phyloP scores from a whole-genome alignment of 2,797 vertebrate species.

The Melanotaenia maccullochi region DNA sequence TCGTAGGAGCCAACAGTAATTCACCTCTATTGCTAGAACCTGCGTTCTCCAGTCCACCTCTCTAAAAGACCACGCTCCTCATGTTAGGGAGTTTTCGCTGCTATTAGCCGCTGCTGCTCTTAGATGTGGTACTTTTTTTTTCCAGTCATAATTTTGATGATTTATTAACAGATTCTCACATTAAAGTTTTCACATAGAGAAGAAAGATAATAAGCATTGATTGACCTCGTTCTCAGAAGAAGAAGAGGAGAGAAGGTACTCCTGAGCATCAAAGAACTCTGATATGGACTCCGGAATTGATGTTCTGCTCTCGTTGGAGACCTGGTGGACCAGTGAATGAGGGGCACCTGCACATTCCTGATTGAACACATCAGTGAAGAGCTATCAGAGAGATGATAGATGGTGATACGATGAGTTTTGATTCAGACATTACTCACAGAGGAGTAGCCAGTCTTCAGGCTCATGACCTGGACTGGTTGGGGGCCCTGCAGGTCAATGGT shows the following conservation, averaged over 20 bases:
- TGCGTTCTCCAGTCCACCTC: too few relatives aligned
- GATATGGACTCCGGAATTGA: conserved; percentile 94
- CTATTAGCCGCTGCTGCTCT: neutral
- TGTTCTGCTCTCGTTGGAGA: conserved; percentile 90
- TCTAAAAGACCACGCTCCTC: too few relatives aligned
- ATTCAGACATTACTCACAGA: conserved; percentile 81
- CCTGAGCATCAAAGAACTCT: conserved; percentile 97
- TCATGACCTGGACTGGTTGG: conserved; percentile 85
- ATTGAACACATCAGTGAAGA: conserved; percentile 50
- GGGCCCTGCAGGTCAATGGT: conserved; percentile 86
- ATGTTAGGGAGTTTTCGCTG: too few relatives aligned
- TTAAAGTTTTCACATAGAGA: neutral
- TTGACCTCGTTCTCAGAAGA: conserved; percentile 98
- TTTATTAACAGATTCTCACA: neutral
- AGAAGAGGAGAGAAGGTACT: conserved; percentile 95
- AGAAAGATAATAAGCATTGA: neutral
- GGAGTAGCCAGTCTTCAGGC: conserved; percentile 84
- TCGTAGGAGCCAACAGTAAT: too few relatives aligned
- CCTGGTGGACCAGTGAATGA: conserved; percentile 90
- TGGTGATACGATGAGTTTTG: neutral
- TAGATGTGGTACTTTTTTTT: too few relatives aligned
- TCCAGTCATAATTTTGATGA: neutral
- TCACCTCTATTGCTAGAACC: too few relatives aligned
- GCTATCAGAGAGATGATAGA: neutral
- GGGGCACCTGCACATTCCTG: conserved; percentile 84